Percentiles rank a stretch among this genome's conserved stretches.
phyloP scores from a whole-genome alignment of 2,888 invertebrate species.

The Balanococcus diminutus region DNA sequence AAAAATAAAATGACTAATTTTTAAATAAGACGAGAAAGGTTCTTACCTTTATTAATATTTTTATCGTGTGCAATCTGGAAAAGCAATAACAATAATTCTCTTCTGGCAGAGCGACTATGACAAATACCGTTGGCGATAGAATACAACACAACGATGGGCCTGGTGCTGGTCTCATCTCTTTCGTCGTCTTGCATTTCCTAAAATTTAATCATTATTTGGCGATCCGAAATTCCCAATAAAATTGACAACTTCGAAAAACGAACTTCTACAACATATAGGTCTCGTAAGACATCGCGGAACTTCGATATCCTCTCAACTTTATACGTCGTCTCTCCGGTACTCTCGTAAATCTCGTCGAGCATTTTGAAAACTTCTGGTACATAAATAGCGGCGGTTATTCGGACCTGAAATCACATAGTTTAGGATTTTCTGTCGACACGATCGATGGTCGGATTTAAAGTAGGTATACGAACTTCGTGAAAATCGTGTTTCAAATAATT shows the following conservation, averaged over 20 bases:
- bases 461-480: constrained; percentile 9
- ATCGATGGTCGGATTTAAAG: background rate
- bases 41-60: constrained; percentile 57
- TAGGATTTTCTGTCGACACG: background rate
- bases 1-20: background rate
- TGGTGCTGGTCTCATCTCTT: constrained; percentile 68
- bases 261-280: background rate
- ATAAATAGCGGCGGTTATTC: background rate
- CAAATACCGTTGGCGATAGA: constrained; percentile 66
- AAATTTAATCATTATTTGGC: background rate
- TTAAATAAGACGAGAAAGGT: background rate
- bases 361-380: constrained; percentile 8
- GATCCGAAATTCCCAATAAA: background rate
- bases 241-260: background rate
- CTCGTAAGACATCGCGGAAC: background rate
- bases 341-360: background rate
- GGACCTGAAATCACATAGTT: constrained; percentile 11
- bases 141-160: constrained; percentile 68
- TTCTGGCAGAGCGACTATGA: constrained; percentile 64
- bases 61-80: constrained; percentile 66
- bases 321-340: background rate
- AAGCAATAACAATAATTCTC: constrained; percentile 65
- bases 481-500: constrained; percentile 15
- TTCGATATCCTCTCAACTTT: background rate
- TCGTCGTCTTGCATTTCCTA: constrained; percentile 61